These are phyloP conservation scores for Cremastinae sp. DNA, from an alignment of 2,888 invertebrate genomes.

Conservation along the genomic window DNA sequence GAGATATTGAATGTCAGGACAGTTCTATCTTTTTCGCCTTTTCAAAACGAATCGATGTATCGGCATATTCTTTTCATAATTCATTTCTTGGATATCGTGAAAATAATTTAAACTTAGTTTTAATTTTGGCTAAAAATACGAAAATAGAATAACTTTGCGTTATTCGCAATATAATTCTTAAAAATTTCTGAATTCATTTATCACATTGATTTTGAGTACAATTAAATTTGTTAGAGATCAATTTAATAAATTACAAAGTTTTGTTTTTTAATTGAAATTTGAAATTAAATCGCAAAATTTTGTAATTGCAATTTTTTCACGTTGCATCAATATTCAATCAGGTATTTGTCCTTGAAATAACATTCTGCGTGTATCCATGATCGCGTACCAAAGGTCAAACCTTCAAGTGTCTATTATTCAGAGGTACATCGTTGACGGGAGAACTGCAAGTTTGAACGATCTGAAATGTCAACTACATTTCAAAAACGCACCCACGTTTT, in stretches of 20 bases:
- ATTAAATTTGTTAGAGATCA: too few relatives aligned
- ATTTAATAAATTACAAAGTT: too few relatives aligned
- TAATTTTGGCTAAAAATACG: background rate
- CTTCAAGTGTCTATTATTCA: background rate
- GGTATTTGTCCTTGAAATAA: constrained; percentile 38
- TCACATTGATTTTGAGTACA: too few relatives aligned
- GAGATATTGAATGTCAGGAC: constrained; percentile 5
- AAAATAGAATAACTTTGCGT: constrained; percentile 4
- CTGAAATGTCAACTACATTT: constrained; percentile 1
- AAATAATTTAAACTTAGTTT: background rate
- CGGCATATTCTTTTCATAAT: background rate
- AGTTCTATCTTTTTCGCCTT: background rate
- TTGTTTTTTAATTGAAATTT: too few relatives aligned
- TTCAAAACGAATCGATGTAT: background rate
- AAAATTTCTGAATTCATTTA: too few relatives aligned
- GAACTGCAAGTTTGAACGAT: background rate
- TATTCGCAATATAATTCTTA: too few relatives aligned
- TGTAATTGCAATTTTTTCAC: too few relatives aligned
- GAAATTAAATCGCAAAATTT: too few relatives aligned
- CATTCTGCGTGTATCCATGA: constrained; percentile 15
- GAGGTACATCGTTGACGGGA: constrained; percentile 8
- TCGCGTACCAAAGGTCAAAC: constrained; percentile 29
- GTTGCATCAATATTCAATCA: constrained; percentile 1
- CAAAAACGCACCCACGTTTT: too few relatives aligned
- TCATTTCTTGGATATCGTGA: background rate